Evolutionary conservation across 2,113 vertebrate genomes (phyloP).

Genomic region (Orientallactaga bullata): DNA sequence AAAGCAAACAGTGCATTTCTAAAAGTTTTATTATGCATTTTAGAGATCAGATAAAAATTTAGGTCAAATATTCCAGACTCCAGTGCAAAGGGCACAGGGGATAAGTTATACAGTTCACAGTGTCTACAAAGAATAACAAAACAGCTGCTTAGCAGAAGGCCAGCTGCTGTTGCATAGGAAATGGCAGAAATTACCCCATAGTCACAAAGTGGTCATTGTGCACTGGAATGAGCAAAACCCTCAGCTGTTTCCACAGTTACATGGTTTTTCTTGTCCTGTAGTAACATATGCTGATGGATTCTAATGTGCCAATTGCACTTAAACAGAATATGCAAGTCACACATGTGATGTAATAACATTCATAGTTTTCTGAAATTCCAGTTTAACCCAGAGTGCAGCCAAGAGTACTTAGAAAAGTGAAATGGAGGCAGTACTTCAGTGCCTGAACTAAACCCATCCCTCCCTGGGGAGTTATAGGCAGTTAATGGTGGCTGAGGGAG

Average conservation of each 20-base stretch:
- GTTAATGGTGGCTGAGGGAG: too few species aligned
- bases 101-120: background rate
- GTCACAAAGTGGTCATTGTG: conserved; percentile 40
- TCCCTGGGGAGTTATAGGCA: too few species aligned
- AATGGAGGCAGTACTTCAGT: background rate
- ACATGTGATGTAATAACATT: background rate
- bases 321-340: conserved; percentile 44
- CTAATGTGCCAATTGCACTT: conserved; percentile 10
- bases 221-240: conserved; percentile 29
- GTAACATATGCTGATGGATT: conserved; percentile 43
- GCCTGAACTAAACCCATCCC: background rate
- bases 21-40: background rate
- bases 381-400: background rate
- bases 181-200: background rate
- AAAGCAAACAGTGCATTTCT: background rate
- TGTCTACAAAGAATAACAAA: background rate
- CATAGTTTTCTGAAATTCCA: background rate
- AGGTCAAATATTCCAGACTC: background rate
- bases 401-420: background rate
- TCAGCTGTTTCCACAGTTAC: conserved; percentile 24
- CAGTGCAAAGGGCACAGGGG: background rate
- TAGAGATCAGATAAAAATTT: conserved; percentile 22
- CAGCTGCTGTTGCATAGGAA: background rate
- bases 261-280: background rate
- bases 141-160: conserved; percentile 49